Base-by-base conservation (phyloP, 2,113 vertebrate species). In the Struthidea cinerea region DNA sequence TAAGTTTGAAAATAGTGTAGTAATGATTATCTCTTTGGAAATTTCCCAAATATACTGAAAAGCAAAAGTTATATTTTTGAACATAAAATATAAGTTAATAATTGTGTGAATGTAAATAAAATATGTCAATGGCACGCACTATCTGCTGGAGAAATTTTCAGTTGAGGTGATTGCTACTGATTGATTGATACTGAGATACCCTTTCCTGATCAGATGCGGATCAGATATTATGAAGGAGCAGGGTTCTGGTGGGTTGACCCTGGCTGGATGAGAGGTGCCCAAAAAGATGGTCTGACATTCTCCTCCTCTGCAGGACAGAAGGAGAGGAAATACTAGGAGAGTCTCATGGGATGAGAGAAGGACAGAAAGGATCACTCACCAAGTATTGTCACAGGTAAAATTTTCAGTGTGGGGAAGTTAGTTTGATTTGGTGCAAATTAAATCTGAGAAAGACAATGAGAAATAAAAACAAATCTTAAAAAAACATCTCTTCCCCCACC, bases 1-100 rank as follows among this genome's bases (percentile, higher is more conserved):
- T 89, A 92, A 89, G 75, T 69, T 65, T 80, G 71, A 78, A 96
- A 96, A 84, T 53, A 53, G 73, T 13, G 22, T 71, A 44, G 35
- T 89, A 37, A 77, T 96, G 86, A 59, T 55, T 87, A 78, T 33
- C 19, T 92, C 94, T 44, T 82, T 50, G 64, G 26, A 33, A 78
- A 64, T 94, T 77, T 87, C 46, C 55, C 33, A 84, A 37, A 55
- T 77, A 22, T 76, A 84, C 19, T 53, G 68, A 71, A 96, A 84
- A 75, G 49, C n/a, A 77, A 59, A 69, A 60, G 6, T 32, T 49
- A 7, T 11, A 12, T 10, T 59, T 76, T 87, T 69, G 13, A 73
- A 59, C 11, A 22, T 37, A 37, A 5, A 63, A 67, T 61, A 52
- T 8, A 13, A 76, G 16, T 24, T 42, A 61, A 82, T 79, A 52